phyloP scores from a whole-genome alignment of 2,113 vertebrate species.

The Xyrauchen texanus region DNA sequence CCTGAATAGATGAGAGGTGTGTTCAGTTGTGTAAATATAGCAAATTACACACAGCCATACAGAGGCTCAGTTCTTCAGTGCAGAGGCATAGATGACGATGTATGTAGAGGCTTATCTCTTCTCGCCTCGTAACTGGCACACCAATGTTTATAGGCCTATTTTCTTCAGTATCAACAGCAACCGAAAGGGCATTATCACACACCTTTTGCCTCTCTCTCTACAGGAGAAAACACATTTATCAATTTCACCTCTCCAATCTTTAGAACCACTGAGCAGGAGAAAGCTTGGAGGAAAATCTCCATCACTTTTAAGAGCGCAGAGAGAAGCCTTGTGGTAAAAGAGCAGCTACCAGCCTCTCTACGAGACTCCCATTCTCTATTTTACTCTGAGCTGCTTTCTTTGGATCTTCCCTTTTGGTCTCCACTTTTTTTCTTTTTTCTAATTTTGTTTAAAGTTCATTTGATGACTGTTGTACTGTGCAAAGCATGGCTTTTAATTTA shows the following conservation, averaged over 20 bases:
- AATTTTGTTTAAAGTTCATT: too few species aligned
- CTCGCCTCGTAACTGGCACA: constrained; percentile 11
- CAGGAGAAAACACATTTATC: constrained; percentile 40
- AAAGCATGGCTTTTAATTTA: too few species aligned
- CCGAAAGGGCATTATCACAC: constrained; percentile 27
- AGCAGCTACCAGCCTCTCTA: background rate
- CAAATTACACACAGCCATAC: too few species aligned
- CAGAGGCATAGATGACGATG: too few species aligned
- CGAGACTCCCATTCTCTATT: background rate
- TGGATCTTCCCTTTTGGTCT: constrained; percentile 2
- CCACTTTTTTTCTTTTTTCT: background rate
- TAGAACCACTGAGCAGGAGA: background rate
- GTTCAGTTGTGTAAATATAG: background rate
- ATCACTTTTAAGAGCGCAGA: constrained; percentile 4
- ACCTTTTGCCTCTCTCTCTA: constrained; percentile 1
- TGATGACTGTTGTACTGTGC: too few species aligned
- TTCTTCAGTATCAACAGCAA: constrained; percentile 36
- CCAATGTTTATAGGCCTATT: constrained; percentile 49
- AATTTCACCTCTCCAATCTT: constrained; percentile 9
- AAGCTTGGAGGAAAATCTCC: constrained; percentile 35
- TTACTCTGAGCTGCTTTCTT: background rate
- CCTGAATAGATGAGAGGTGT: background rate
- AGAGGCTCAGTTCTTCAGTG: too few species aligned
- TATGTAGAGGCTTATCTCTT: background rate
- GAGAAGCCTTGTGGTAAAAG: constrained; percentile 16